Evolutionary conservation across 53 echinoderm and acorn worm species (phyloP).

Genomic region (Apostichopus leukothele): DNA sequence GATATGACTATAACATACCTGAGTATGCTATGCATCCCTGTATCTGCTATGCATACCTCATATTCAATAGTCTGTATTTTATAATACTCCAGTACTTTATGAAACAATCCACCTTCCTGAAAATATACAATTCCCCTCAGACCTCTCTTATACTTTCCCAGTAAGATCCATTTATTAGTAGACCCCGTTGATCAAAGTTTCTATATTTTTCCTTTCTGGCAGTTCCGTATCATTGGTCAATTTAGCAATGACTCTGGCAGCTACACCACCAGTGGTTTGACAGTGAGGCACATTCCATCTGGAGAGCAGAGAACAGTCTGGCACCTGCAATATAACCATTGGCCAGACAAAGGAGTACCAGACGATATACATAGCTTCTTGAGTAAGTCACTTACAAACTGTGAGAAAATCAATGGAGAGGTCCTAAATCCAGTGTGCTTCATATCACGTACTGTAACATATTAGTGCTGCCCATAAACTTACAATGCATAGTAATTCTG

Average conservation of each 20-base stretch:
- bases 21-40: neutral
- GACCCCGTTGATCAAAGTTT: neutral
- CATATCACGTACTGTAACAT: too few species aligned
- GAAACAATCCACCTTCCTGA: too few species aligned
- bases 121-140: too few species aligned
- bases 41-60: neutral
- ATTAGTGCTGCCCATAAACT: too few species aligned
- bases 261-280: slow-evolving; percentile 92
- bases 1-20: too few species aligned
- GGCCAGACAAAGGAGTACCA: slow-evolving; percentile 97
- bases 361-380: slow-evolving; percentile 86
- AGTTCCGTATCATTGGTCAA: slow-evolving; percentile 96
- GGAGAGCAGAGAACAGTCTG: slow-evolving; percentile 97
- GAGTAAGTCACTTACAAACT: slow-evolving; percentile 55
- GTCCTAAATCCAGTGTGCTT: too few species aligned
- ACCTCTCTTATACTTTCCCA: too few species aligned
- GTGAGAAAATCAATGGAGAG: too few species aligned
- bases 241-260: slow-evolving; percentile 96
- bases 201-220: neutral
- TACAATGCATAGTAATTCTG: too few species aligned
- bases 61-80: too few species aligned
- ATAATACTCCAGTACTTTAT: too few species aligned
- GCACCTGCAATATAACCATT: slow-evolving; percentile 95
- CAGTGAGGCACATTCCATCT: slow-evolving; percentile 85
- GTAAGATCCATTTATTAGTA: too few species aligned